Evolutionary conservation across 2,888 invertebrate genomes (phyloP).

Genomic region (Himalopsyche tibetana): DNA sequence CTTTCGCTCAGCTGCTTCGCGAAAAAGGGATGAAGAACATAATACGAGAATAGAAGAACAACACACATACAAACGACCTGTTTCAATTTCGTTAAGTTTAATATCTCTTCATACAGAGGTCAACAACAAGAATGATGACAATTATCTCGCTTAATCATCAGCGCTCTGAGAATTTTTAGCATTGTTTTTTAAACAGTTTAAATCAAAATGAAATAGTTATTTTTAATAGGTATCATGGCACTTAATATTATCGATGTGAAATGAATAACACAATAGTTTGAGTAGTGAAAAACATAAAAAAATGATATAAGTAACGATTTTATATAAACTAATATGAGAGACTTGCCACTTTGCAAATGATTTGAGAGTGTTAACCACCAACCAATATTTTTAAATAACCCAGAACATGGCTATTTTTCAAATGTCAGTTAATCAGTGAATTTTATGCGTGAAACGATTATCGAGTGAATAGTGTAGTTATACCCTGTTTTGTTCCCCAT

Average conservation of each 20-base stretch:
- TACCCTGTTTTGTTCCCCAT: slow-evolving; percentile 44
- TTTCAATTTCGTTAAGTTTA: background rate
- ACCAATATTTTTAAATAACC: background rate
- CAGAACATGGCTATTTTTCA: background rate
- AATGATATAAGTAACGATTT: background rate
- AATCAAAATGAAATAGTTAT: background rate
- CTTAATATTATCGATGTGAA: background rate
- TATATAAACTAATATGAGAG: background rate
- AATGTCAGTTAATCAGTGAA: slow-evolving; percentile 28
- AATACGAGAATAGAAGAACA: slow-evolving; percentile 35
- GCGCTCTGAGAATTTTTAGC: background rate
- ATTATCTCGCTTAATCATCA: background rate
- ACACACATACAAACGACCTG: slow-evolving; percentile 40
- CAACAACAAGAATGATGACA: slow-evolving; percentile 25
- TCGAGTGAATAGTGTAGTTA: slow-evolving; percentile 24
- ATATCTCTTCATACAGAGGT: slow-evolving; percentile 13
- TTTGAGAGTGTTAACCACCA: slow-evolving; percentile 9
- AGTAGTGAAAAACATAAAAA: background rate
- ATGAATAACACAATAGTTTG: background rate
- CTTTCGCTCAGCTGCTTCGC: slow-evolving; percentile 59
- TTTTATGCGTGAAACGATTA: slow-evolving; percentile 32
- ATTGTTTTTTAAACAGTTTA: background rate
- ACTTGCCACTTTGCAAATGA: background rate
- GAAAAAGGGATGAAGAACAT: slow-evolving; percentile 41
- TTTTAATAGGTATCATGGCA: background rate